Evolutionary conservation across 2,113 vertebrate species (phyloP).

Genomic region (Sapajus apella): DNA sequence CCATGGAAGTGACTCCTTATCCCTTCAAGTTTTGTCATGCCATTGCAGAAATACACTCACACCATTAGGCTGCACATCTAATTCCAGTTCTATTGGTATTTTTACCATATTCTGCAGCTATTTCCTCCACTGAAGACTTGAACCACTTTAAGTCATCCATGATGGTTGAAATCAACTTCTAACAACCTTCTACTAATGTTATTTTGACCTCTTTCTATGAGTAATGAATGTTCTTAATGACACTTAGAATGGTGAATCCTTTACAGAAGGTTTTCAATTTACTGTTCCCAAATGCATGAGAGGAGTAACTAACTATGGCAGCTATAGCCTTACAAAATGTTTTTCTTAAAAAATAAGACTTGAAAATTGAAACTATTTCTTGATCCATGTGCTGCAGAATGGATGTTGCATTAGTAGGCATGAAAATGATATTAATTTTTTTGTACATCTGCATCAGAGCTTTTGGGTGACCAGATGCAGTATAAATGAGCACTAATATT

Average conservation of each 20-base stretch:
- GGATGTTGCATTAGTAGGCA: not conserved
- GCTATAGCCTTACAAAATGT: not conserved
- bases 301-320: not conserved
- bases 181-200: not conserved
- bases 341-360: not conserved
- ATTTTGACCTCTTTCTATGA: not conserved
- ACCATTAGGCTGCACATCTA: not conserved
- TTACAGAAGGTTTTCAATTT: not conserved
- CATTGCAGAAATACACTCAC: not conserved
- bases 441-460: not conserved
- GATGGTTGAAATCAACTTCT: not conserved
- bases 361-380: not conserved
- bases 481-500: not conserved
- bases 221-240: not conserved
- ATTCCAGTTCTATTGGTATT: not conserved
- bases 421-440: not conserved
- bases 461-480: not conserved
- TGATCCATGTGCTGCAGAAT: not conserved
- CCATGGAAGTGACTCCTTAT: not conserved
- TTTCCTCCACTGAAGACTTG: not conserved
- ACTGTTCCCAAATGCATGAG: not conserved
- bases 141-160: not conserved
- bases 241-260: not conserved
- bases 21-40: not conserved
- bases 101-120: not conserved